These are phyloP conservation scores for Semotilus atromaculatus DNA, from an alignment of 2,797 vertebrate species.

Conservation along the genomic window DNA sequence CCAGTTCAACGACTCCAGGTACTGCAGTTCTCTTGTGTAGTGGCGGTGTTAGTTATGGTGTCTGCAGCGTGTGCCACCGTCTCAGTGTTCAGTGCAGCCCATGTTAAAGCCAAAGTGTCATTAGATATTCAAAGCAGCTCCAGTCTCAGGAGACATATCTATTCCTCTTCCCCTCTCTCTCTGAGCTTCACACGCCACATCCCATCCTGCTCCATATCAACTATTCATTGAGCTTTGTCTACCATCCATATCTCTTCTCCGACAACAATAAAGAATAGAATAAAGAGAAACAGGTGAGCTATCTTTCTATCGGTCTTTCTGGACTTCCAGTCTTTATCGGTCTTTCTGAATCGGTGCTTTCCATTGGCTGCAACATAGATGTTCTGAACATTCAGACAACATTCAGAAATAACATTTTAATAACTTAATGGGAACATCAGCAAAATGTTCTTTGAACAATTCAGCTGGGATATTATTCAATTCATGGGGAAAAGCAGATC, in stretches of 20 bases:
- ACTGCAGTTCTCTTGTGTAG: neutral
- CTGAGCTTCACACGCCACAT: constrained; percentile 68
- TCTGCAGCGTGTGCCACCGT: constrained; percentile 61
- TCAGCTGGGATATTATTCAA: neutral
- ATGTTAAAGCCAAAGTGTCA: constrained; percentile 80
- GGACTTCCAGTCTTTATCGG: constrained; percentile 22
- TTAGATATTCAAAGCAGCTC: constrained; percentile 86
- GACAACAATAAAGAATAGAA: constrained; percentile 72
- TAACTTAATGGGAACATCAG: neutral
- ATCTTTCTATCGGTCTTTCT: constrained; percentile 42
- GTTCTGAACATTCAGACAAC: neutral
- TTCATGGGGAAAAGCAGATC: neutral
- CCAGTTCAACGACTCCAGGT: neutral
- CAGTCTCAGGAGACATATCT: constrained; percentile 79
- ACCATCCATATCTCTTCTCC: constrained; percentile 72
- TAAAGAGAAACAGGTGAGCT: constrained; percentile 67
- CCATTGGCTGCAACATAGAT: neutral
- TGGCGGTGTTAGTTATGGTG: neutral
- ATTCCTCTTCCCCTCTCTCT: constrained; percentile 70
- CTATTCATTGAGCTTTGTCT: constrained; percentile 87
- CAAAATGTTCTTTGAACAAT: neutral
- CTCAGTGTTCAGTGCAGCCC: constrained; percentile 69
- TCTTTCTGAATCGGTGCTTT: neutral
- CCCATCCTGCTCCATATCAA: constrained; percentile 85
- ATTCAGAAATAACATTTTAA: neutral